Evolutionary conservation across 2,797 vertebrate species (phyloP).

Genomic region (Gambusia yucatana): DNA sequence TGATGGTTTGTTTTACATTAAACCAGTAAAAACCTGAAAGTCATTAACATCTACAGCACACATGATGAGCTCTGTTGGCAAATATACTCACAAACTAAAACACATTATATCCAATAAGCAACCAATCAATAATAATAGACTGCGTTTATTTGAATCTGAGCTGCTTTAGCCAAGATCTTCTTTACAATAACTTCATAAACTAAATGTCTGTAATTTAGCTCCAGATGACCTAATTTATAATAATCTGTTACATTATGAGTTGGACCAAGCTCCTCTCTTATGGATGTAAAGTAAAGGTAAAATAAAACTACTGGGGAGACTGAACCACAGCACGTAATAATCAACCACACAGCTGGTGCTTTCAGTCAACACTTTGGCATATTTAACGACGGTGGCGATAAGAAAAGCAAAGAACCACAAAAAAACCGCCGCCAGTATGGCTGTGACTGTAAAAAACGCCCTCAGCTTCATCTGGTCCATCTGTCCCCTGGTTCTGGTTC

Average conservation of each 20-base stretch:
- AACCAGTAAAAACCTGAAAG: neutral
- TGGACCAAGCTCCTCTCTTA: neutral
- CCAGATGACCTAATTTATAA: neutral
- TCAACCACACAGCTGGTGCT: neutral
- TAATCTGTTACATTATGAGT: neutral
- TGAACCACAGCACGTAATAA: neutral
- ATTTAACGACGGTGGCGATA: neutral
- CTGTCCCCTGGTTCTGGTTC: neutral
- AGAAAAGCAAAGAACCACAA: neutral
- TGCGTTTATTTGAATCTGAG: too few relatives aligned
- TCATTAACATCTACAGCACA: neutral
- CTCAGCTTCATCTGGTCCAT: conserved; percentile 18
- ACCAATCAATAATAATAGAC: neutral
- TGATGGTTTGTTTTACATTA: neutral
- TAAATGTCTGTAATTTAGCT: neutral
- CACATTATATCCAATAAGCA: neutral
- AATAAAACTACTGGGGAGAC: neutral
- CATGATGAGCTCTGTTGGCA: neutral
- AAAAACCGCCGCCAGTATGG: neutral
- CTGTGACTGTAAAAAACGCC: conserved; percentile 7
- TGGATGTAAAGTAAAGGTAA: neutral
- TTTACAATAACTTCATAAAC: neutral
- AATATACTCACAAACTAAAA: neutral
- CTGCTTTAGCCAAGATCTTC: neutral
- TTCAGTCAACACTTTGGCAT: neutral